phyloP scores from a whole-genome alignment of 2,113 vertebrate genomes.

The Pelvicachromis taeniatus region DNA sequence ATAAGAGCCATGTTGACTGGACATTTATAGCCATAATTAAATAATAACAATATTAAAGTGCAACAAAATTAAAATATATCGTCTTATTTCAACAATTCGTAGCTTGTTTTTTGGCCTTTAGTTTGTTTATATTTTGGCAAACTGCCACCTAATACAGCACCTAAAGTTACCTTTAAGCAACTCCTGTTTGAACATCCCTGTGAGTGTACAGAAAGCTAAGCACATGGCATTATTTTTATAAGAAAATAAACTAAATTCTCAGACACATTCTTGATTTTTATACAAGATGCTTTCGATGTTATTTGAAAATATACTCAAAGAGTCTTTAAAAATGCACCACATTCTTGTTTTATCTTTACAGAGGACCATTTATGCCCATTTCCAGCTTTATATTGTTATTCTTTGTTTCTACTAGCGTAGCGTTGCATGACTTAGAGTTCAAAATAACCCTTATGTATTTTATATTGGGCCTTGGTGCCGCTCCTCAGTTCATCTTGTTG shows the following conservation, averaged over 20 bases:
- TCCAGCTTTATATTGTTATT: background rate
- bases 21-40: background rate
- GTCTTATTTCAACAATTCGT: background rate
- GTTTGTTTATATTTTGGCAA: background rate
- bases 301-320: background rate
- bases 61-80: background rate
- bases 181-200: background rate
- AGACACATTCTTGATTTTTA: background rate
- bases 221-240: background rate
- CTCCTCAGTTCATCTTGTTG: background rate
- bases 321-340: background rate
- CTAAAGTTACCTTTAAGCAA: background rate
- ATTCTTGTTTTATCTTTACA: background rate
- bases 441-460: background rate
- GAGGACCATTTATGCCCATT: background rate
- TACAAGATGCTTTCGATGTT: background rate
- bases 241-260: background rate
- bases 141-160: background rate
- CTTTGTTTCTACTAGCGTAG: background rate
- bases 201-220: background rate
- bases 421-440: background rate
- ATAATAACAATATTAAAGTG: background rate
- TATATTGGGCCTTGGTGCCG: background rate
- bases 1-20: background rate
- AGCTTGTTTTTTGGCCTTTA: background rate